These are phyloP conservation scores for Sphinx pinastri DNA, from an alignment of 2,888 invertebrate species.

Conservation along the genomic window DNA sequence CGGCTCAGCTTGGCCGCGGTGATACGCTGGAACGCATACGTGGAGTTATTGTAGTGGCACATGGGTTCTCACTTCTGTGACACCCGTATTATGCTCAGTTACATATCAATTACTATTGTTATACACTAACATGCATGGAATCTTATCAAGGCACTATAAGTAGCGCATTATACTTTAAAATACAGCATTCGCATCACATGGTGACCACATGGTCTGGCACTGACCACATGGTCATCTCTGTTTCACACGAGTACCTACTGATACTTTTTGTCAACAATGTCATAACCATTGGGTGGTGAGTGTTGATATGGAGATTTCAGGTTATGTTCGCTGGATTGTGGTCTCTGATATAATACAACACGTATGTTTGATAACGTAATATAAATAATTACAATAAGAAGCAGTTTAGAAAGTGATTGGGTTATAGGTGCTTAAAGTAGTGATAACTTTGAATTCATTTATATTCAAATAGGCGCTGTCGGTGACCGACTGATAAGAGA, in stretches of 20 bases:
- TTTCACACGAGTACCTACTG: no score
- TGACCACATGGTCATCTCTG: no score
- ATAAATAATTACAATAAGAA: not conserved
- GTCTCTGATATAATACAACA: not conserved
- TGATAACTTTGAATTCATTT: constrained; percentile 1
- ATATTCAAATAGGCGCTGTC: not conserved
- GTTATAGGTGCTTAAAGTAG: not conserved
- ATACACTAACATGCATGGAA: no score
- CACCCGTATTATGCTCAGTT: not conserved
- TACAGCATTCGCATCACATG: no score
- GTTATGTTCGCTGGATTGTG: no score
- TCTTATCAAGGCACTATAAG: no score
- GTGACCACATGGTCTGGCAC: no score
- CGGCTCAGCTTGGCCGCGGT: constrained; percentile 10
- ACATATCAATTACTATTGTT: not conserved
- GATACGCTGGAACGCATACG: constrained; percentile 25
- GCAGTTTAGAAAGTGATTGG: constrained; percentile 13
- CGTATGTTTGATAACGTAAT: not conserved
- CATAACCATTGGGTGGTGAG: no score
- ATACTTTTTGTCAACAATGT: no score
- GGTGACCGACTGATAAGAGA: constrained; percentile 3
- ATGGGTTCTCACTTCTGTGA: not conserved
- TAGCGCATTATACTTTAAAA: no score
- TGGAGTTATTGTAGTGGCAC: constrained; percentile 18
- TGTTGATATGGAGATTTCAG: no score